A percentile compares a stretch with the other conserved stretches of the same genome.
Conservation (phyloP, 2,113 vertebrate species). For the Urocynchramus pylzowi region DNA sequence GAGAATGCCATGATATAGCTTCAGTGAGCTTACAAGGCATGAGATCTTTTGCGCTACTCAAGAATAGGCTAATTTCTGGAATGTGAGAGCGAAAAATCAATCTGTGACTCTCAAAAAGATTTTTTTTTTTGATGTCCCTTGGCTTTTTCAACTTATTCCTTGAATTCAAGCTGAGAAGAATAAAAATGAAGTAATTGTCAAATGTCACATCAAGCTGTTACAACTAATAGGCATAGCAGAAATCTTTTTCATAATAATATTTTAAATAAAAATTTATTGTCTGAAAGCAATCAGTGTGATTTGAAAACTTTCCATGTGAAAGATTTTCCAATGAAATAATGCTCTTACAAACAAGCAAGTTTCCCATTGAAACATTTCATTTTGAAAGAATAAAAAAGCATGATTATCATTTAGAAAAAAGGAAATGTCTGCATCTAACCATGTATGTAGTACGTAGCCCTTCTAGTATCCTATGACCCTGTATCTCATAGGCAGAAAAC, state of each 20-base stretch:
- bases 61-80: neutral
- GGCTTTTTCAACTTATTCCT: neutral
- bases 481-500: neutral
- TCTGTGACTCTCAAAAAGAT: neutral
- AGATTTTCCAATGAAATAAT: neutral
- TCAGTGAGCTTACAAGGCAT: neutral
- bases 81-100: neutral
- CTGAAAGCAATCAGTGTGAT: neutral
- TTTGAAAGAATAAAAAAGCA: neutral
- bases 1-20: neutral
- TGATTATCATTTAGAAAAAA: neutral
- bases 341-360: neutral
- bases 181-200: slow-evolving; percentile 2
- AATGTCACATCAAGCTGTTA: neutral
- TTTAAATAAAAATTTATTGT: neutral
- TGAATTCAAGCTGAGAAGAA: neutral
- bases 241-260: neutral
- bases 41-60: neutral
- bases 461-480: neutral
- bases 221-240: neutral
- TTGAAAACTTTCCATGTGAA: neutral
- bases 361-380: neutral
- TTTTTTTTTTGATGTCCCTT: neutral
- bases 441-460: rapidly evolving
- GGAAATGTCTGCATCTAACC: neutral